Percentiles rank a stretch among this genome's conserved stretches.
phyloP scores from a whole-genome alignment of 2,113 vertebrate species.

The Zeus faber region DNA sequence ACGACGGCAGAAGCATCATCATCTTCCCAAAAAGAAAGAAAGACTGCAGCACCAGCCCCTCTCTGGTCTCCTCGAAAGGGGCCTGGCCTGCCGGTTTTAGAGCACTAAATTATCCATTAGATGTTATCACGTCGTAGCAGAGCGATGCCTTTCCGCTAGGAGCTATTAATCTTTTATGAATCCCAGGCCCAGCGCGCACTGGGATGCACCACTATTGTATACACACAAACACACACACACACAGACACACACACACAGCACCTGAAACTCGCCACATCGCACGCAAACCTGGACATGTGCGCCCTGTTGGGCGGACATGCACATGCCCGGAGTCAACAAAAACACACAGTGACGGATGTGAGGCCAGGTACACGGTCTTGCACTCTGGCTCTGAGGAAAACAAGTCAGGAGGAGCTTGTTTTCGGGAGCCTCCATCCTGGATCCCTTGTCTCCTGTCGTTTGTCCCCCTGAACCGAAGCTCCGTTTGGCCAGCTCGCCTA shows the following conservation, averaged over 20 bases:
- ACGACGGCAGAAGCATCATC: no score
- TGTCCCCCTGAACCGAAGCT: no score
- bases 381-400: slow-evolving; percentile 58
- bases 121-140: slow-evolving; percentile 97
- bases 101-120: slow-evolving; percentile 95
- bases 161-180: slow-evolving; percentile 97
- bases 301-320: slow-evolving; percentile 19
- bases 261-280: slow-evolving; percentile 34
- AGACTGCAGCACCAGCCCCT: no score
- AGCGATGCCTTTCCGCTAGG: slow-evolving; percentile 91
- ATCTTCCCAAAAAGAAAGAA: no score
- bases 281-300: slow-evolving; percentile 53
- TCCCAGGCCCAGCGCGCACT: slow-evolving; percentile 79
- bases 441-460: slow-evolving; percentile 25
- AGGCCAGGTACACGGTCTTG: slow-evolving; percentile 56
- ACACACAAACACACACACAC: slow-evolving; percentile 48
- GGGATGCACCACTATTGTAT: slow-evolving; percentile 76
- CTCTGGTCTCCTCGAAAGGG: no score
- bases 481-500: not conserved
- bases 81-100: slow-evolving; percentile 79
- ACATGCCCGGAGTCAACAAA: slow-evolving; percentile 46
- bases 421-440: slow-evolving; percentile 34
- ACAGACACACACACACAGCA: slow-evolving; percentile 18
- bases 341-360: slow-evolving; percentile 44
- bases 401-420: slow-evolving; percentile 37